Evolutionary conservation across 1,140 invertebrate genomes (phyloP).

Genomic region (Chelonus insularis): DNA sequence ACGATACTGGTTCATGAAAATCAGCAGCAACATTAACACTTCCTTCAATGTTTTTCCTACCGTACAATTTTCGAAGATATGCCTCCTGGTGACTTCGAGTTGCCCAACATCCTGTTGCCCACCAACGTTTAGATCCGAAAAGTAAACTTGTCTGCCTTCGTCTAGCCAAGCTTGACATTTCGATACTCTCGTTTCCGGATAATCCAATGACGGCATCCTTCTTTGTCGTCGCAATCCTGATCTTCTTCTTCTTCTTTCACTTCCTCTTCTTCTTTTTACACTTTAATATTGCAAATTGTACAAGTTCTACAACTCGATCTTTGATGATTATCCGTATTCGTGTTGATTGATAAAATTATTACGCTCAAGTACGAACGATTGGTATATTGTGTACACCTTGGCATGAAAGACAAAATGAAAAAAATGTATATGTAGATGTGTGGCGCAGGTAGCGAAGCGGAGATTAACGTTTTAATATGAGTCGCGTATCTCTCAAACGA

Average conservation of each 20-base stretch:
- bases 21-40: conserved; percentile 18
- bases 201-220: conserved; percentile 29
- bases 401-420: neutral
- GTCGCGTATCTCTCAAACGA: conserved; percentile 34
- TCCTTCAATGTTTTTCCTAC: conserved; percentile 42
- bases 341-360: conserved; percentile 6
- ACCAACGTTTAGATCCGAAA: conserved; percentile 56
- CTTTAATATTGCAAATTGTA: no score
- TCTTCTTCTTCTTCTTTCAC: neutral
- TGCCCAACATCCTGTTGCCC: conserved; percentile 57
- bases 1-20: conserved; percentile 4
- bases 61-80: conserved; percentile 54
- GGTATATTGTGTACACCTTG: no score
- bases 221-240: conserved; percentile 5
- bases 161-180: conserved; percentile 51
- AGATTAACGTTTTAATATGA: conserved; percentile 54
- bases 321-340: neutral
- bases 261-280: neutral
- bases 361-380: neutral
- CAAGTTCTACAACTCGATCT: neutral
- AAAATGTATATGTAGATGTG: neutral
- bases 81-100: conserved; percentile 57
- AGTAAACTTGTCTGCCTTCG: conserved; percentile 46
- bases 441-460: conserved; percentile 42
- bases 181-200: conserved; percentile 24